Evolutionary conservation across 2,797 vertebrate genomes (phyloP).

Genomic region (Pitangus sulphuratus): DNA sequence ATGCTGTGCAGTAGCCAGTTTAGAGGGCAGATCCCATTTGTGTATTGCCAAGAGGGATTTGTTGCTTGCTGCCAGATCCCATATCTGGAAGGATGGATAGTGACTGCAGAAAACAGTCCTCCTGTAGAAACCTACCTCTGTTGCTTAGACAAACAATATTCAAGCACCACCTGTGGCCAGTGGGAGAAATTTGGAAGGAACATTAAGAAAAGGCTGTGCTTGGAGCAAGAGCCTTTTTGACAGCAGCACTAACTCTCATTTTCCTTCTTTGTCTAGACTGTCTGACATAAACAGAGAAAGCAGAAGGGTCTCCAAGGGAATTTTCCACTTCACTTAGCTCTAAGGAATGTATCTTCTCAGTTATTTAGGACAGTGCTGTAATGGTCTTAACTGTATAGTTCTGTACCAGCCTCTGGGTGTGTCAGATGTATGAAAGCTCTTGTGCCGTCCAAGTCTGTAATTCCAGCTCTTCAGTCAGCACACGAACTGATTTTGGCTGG

Average conservation of each 20-base stretch:
- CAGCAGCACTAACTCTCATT: not conserved
- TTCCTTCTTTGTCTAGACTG: constrained; percentile 18
- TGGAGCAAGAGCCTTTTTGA: not conserved
- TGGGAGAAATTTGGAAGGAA: not conserved
- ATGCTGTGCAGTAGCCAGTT: not conserved
- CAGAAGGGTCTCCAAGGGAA: constrained; percentile 30
- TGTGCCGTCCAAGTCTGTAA: not conserved
- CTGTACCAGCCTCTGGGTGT: constrained; percentile 12
- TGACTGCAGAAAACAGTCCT: not conserved
- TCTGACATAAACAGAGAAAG: constrained; percentile 25
- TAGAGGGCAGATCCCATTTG: not conserved
- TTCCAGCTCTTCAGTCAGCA: constrained; percentile 1
- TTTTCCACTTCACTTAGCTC: constrained; percentile 40
- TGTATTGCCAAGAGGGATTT: not conserved
- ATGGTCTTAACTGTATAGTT: constrained; percentile 20
- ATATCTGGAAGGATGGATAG: not conserved
- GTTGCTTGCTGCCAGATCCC: not conserved
- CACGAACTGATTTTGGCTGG: not conserved
- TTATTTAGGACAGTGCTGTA: constrained; percentile 32
- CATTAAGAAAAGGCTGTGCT: not conserved
- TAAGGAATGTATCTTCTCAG: constrained; percentile 26
- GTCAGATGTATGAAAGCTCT: constrained; percentile 4
- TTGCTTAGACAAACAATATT: not conserved
- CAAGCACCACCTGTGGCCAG: not conserved
- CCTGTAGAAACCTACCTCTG: not conserved